A percentile compares a stretch with the other conserved stretches of the same genome.
These are phyloP conservation scores for Leptinotarsa undecemlineata DNA, from an alignment of 1,140 invertebrate species.

Conservation along the genomic window DNA sequence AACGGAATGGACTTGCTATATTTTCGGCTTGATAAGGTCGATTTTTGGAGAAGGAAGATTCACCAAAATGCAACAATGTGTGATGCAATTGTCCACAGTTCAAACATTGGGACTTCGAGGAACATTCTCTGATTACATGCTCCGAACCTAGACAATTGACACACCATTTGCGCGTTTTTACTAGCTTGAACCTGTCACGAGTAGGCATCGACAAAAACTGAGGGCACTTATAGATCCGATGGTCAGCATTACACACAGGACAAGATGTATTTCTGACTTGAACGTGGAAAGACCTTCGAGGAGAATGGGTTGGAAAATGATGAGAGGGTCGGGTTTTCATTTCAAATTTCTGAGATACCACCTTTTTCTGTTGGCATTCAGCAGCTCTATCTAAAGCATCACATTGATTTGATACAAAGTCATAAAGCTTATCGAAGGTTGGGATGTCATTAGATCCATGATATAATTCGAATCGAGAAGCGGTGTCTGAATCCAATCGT, in stretches of 20 bases:
- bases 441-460: conserved; percentile 8
- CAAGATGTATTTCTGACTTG: not conserved
- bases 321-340: not conserved
- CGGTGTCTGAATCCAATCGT: conserved; percentile 3
- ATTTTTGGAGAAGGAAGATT: not conserved
- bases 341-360: not conserved
- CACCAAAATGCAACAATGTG: conserved; percentile 14
- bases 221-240: conserved; percentile 2
- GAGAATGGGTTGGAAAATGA: not conserved
- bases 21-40: too few relatives aligned
- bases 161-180: conserved; percentile 22
- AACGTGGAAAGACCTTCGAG: not conserved
- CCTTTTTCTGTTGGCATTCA: not conserved
- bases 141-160: conserved; percentile 21
- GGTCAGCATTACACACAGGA: not conserved
- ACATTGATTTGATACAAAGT: not conserved
- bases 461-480: conserved; percentile 6
- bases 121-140: conserved; percentile 12
- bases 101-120: not conserved
- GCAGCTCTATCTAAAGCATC: not conserved
- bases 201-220: not conserved
- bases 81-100: conserved; percentile 22
- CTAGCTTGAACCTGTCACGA: not conserved
- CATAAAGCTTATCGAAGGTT: not conserved
- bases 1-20: too few relatives aligned